Evolutionary conservation across 2,797 vertebrate species (phyloP), one percentile per base, ranked within the genome.

Genomic region (Tympanoctomys barrerae): DNA sequence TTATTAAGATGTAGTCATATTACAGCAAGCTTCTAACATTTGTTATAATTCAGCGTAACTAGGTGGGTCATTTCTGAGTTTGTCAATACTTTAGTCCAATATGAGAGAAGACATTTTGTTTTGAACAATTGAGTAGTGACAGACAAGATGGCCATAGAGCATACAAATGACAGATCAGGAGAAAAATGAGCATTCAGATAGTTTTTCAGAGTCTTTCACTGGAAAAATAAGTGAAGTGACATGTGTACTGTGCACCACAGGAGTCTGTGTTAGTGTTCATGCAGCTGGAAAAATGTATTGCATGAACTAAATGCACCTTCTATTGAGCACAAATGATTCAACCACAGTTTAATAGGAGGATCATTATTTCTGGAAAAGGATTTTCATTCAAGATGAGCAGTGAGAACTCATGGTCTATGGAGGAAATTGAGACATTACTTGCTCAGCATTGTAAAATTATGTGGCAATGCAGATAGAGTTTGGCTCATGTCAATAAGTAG

Each of bases 81-180:
- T 98, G 90, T 90, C 94, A 87, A 89, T 89, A 84, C 61, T 90
- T 91, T 39, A 87, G 91, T 81, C 33, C 70, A 91, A 3, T 91
- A 73, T 0, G 42, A 62, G 71, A 96, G 80, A 97, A 7, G 1
- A 21, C 62, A 73, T 87, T 96, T 92, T 96, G 71, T 91, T 97
- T 92, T 78, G 77, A 96, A 94, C 70, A 97, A 94, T 68, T 75
- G 70, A 66, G 84, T 36, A 94, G 79, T 85, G 83, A 95, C 79
- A 89, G 87, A 68, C 71, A 91, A 79, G 78, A 79, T 97, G 57
- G 94, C 81, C 46, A 49, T 12, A 79, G 75, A 85, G 49, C 79
- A 90, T 4, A 97, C n/a, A 96, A 84, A 94, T 91, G 92, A 85
- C 49, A 97, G 66, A 94, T 96, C 94, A 98, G 94, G 96, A 97